A percentile compares a stretch with the other conserved stretches of the same genome.
These are phyloP conservation scores for Eleginops maclovinus DNA, from an alignment of 2,113 vertebrate species.

Conservation along the genomic window DNA sequence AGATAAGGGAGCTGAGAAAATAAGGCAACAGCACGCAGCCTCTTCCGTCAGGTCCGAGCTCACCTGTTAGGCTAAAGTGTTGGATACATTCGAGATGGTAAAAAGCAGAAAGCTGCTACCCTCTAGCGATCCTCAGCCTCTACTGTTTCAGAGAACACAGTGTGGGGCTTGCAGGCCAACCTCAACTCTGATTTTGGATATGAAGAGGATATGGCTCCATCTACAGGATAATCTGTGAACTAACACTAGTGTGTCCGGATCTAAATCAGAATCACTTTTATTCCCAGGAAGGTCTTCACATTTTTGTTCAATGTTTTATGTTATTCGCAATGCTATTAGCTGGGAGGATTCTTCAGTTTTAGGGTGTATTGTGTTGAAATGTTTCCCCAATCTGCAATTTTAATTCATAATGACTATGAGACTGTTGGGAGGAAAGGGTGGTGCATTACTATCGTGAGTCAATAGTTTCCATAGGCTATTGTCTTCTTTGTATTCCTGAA, in stretches of 20 bases:
- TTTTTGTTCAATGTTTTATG: not conserved
- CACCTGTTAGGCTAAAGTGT: not conserved
- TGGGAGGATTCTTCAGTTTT: not conserved
- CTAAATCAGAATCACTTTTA: not conserved
- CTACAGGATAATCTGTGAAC: conserved; percentile 49
- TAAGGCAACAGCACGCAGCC: conserved; percentile 11
- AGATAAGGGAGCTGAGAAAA: not conserved
- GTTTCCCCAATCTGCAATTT: not conserved
- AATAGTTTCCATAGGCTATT: not conserved
- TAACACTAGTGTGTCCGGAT: not conserved
- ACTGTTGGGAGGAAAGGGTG: not conserved
- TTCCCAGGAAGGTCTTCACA: not conserved
- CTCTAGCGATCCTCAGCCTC: conserved; percentile 58
- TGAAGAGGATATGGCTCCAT: conserved; percentile 47
- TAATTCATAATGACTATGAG: not conserved
- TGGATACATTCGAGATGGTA: not conserved
- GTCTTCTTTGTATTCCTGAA: not conserved
- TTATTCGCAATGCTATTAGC: not conserved
- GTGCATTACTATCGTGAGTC: not conserved
- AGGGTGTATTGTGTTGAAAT: conserved; percentile 6
- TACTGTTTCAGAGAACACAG: not conserved
- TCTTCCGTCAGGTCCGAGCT: conserved; percentile 19
- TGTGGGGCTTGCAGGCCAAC: not conserved
- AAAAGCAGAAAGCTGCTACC: conserved; percentile 55
- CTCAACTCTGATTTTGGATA: not conserved